Conservation (phyloP, 2,113 vertebrate genomes). For the Halichoerus grypus region DNA sequence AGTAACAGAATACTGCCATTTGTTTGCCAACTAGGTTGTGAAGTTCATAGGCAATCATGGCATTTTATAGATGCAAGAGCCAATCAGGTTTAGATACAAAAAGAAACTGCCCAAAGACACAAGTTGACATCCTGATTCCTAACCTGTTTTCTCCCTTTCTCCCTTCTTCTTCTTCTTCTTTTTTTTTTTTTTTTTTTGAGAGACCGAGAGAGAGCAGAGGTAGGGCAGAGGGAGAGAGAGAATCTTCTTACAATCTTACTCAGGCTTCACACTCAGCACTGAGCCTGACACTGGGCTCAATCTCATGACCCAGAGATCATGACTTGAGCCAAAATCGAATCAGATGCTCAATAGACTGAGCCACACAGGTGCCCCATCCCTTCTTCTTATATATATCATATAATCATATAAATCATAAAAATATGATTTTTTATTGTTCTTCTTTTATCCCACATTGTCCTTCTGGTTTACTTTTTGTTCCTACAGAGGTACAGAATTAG, state of each 20-base stretch:
- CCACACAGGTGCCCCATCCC: no score
- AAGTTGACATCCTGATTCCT: not conserved
- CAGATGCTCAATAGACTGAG: no score
- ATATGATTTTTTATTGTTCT: not conserved
- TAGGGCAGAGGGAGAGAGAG: no score
- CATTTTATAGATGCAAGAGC: not conserved
- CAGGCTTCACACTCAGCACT: no score
- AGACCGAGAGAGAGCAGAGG: no score
- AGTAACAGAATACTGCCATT: not conserved
- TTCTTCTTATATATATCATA: no score
- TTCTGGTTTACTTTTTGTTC: not conserved
- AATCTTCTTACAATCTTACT: no score
- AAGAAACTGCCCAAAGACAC: not conserved
- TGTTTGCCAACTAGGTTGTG: not conserved
- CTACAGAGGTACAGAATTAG: not conserved
- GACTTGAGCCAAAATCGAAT: no score
- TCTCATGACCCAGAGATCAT: no score
- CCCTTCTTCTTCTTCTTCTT: not conserved
- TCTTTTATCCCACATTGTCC: not conserved
- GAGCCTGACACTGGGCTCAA: no score
- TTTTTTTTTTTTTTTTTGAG: not conserved
- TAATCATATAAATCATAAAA: no score
- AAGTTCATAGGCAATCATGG: not conserved
- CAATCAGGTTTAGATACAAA: not conserved
- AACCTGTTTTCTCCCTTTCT: not conserved